phyloP scores from a whole-genome alignment of 2,888 invertebrate genomes.

The Athalia rosae region DNA sequence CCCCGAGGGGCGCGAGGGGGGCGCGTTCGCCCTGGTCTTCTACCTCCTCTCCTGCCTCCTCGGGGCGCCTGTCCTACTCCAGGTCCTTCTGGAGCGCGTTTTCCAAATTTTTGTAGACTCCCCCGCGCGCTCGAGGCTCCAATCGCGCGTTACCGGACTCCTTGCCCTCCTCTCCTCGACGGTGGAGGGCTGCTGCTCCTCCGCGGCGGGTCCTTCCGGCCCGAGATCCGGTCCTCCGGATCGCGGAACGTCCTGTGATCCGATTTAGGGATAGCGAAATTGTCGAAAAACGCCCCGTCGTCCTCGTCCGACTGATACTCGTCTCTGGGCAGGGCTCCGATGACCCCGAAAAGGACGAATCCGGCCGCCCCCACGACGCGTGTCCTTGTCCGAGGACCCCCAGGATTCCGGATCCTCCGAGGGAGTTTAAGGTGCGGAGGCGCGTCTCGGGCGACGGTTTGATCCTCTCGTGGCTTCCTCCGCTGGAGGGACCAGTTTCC shows the following conservation, averaged over 20 bases:
- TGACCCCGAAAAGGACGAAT: not conserved
- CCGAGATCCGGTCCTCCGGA: not conserved
- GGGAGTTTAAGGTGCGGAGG: constrained; percentile 19
- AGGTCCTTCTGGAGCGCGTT: constrained; percentile 21
- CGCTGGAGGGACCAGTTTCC: constrained; percentile 22
- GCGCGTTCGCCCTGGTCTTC: not conserved
- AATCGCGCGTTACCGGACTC: constrained; percentile 4
- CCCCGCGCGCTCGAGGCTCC: not conserved
- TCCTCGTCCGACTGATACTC: constrained; percentile 39
- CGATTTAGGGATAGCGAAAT: not conserved
- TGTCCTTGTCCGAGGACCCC: constrained; percentile 16
- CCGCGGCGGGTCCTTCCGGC: not conserved
- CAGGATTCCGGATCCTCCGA: constrained; percentile 25
- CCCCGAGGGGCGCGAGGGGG: not conserved
- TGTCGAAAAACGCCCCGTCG: not conserved
- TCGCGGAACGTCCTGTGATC: not conserved
- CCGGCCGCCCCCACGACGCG: too few relatives aligned
- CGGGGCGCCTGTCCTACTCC: constrained; percentile 8
- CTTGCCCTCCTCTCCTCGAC: not conserved
- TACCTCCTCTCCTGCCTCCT: constrained; percentile 21
- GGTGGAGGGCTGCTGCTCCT: constrained; percentile 28
- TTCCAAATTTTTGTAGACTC: not conserved
- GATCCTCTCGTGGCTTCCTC: constrained; percentile 43
- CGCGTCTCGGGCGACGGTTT: constrained; percentile 33
- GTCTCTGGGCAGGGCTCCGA: constrained; percentile 38